Base-by-base conservation (phyloP, 1,140 invertebrate species). In the Anthonomus grandis region DNA sequence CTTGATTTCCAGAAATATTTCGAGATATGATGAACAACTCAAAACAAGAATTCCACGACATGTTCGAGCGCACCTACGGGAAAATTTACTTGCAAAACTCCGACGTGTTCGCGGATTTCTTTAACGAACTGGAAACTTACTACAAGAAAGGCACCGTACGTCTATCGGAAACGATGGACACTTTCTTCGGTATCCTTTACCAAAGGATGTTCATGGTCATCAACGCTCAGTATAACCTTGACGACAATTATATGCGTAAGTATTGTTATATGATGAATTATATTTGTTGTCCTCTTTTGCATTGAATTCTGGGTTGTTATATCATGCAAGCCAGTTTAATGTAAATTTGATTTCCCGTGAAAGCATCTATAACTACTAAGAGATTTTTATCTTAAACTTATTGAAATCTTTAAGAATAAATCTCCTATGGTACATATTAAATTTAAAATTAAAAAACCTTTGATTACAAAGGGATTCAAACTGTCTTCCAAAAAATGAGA, bases 131-230 rank as follows among this genome's bases (percentile, higher is more conserved):
- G 59, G 91, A 95, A 69, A 85, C 83, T 61, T 98, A 97, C 72
- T 97, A 95, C 76, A 78, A 81, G 2, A 84, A 83, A 57, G 93
- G 93, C 13, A 78, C 86, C 64, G 82, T 90, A 8, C 85, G 95
- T 70, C 81, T 98, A 9, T 82, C 87, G 25, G 84, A 86, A 13
- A 87, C 90, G 15, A 87, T 98, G 85, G 90, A 97, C 63, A 84
- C 84, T 51, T 98, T 98, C 78, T 98, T 98, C 78, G 86, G 83
- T 45, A 88, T 85, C 3, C 83, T 98, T 0, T 95, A 97, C 70
- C 88, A 95, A 74, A 93, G 91, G 71, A 97, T 98, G 93, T 98
- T 98, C 75, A 88, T 85, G 0, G 92, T 97, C 19, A 77, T 97
- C 55, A 97, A 98, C 74, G 80, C 84, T 3, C 91, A 95, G 70